Evolutionary conservation across 2,888 invertebrate genomes (phyloP), one percentile per base, ranked within the genome.

Genomic region (Lasioglossum marginatum): DNA sequence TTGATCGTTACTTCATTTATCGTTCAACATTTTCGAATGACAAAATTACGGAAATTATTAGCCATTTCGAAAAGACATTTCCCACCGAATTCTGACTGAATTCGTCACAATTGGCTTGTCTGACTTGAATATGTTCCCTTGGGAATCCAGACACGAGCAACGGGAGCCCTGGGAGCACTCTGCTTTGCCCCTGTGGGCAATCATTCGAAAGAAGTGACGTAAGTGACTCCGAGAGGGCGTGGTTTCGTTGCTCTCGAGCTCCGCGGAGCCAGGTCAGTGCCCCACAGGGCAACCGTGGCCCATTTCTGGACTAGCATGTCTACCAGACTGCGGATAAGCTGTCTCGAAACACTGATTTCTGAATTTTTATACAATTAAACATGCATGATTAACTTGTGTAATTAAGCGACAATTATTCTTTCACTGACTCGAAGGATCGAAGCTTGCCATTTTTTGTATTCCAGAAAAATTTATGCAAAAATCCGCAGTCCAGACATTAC

Each of bases 401-500:
- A 57, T 12, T 57, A 57, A n/a, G n/a, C n/a, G 4, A 57, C 8
- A 12, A n/a, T n/a, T 12, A 57, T 52, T 10, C 23, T 23, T 52
- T 52, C 52, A n/a, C 2, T 23, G 52, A 23, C 8, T 52, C 10
- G 57, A 57, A 4, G 12, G n/a, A n/a, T 57, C 57, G 4, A n/a
- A n/a, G 4, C 12, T 57, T 8, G 57, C n/a, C 12, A 57, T 4
- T 57, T n/a, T 31, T 19, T 14, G 31, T 34, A 2, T 8, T 63
- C 63, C 3, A 31, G 31, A 31, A 2, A 19, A 31, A 63, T 63
- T 31, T 31, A 31, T 31, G 63, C 63, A 19, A 63, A 16, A 63
- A 63, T 63, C 63, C 63, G 31, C 63, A 63, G 63, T 63, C 63
- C 63, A 63, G 63, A 63, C 63, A 63, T 63, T 63, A 63, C 16